phyloP scores from a whole-genome alignment of 2,113 vertebrate genomes.

The Tinamus guttatus region DNA sequence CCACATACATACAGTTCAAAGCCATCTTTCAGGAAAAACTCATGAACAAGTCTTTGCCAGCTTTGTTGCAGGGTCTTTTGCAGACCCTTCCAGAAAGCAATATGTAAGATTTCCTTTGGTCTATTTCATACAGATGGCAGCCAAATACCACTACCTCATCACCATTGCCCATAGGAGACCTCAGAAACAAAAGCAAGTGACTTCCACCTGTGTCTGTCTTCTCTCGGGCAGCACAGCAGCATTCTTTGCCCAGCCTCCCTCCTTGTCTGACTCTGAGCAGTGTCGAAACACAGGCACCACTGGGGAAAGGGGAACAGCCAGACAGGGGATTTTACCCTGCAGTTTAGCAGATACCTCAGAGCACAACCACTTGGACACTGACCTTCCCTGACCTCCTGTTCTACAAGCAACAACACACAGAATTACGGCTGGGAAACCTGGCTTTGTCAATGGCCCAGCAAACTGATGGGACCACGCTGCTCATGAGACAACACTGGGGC shows the following conservation, averaged over 20 bases:
- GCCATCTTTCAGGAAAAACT: neutral
- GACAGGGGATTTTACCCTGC: neutral
- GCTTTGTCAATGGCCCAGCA: neutral
- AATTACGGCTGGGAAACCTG: neutral
- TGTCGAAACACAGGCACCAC: neutral
- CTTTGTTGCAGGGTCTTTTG: neutral
- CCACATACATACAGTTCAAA: neutral
- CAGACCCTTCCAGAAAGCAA: neutral
- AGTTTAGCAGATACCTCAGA: neutral
- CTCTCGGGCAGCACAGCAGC: neutral
- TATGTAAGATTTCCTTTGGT: fast-evolving
- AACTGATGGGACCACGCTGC: neutral
- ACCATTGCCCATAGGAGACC: neutral
- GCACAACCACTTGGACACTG: neutral
- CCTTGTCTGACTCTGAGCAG: fast-evolving
- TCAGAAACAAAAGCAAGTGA: neutral
- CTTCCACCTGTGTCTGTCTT: neutral
- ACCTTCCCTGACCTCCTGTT: neutral
- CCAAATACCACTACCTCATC: fast-evolving
- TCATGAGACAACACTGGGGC: neutral
- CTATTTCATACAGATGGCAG: fast-evolving
- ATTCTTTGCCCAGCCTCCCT: neutral
- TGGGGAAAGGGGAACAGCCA: neutral
- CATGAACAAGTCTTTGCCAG: neutral
- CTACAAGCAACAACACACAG: too few relatives aligned